These are phyloP conservation scores for Gandaritis pyraliata DNA, from an alignment of 2,888 invertebrate genomes.

Conservation along the genomic window DNA sequence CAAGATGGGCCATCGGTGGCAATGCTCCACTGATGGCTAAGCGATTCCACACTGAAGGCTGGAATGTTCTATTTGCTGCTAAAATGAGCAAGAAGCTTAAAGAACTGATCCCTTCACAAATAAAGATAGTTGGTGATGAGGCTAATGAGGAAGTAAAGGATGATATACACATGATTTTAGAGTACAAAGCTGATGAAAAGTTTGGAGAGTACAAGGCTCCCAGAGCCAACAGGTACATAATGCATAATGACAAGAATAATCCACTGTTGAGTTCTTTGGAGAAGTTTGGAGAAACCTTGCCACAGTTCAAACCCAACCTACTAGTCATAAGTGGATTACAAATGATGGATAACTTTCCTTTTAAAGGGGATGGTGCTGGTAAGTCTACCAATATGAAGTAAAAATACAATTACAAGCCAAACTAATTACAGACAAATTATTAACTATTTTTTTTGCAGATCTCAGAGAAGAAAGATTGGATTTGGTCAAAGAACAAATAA, in stretches of 20 bases:
- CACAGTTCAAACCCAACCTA: conserved; percentile 87
- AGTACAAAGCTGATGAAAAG: conserved; percentile 90
- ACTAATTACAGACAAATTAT: neutral
- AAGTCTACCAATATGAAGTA: conserved; percentile 21
- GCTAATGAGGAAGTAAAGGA: conserved; percentile 85
- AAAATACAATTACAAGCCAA: neutral
- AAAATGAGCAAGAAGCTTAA: conserved; percentile 87
- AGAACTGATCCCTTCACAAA: conserved; percentile 84
- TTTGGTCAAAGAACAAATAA: conserved; percentile 88
- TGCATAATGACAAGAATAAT: conserved; percentile 93
- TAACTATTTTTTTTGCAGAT: conserved; percentile 73
- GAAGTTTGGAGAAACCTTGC: conserved; percentile 86
- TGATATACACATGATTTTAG: conserved; percentile 91
- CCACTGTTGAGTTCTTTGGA: conserved; percentile 90
- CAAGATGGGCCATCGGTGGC: conserved; percentile 89
- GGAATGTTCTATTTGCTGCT: conserved; percentile 89
- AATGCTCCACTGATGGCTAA: conserved; percentile 94
- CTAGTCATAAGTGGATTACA: conserved; percentile 93
- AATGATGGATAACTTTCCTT: conserved; percentile 95
- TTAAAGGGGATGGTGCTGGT: conserved; percentile 79
- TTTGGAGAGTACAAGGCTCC: conserved; percentile 90
- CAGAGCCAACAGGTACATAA: conserved; percentile 92
- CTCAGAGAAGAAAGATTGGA: conserved; percentile 86
- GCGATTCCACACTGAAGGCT: conserved; percentile 90
- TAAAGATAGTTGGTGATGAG: conserved; percentile 87